Base-by-base conservation (phyloP, 1,140 invertebrate genomes). In the Drosophila grimshawi region DNA sequence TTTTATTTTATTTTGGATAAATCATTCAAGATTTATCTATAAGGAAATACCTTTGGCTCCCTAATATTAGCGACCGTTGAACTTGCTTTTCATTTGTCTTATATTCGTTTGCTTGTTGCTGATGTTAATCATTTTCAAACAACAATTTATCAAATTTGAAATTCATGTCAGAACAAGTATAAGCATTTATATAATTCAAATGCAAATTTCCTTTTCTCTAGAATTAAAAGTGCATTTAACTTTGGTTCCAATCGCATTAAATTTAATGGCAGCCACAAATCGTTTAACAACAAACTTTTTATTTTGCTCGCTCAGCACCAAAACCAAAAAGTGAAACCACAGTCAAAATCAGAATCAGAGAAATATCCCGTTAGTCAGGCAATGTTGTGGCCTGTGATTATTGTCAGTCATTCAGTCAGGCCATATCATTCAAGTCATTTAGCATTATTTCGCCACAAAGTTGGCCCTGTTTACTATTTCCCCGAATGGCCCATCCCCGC, bases 401-500 rank as follows among this genome's bases (percentile, higher is more conserved):
- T 52, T 72, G 63, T 53, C 55, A 66, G 70, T 43, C 67, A 49
- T 32, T 30, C 10, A 48, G 61, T 72, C 70, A 61, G 66, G 41
- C 67, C 55, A 70, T 59, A 48, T 64, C 45, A 64, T 64, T 75
- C 43, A 64, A 57, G 67, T 63, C 59, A 70, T 70, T 75, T 70
- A 70, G 41, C 60, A 75, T 75, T 52, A 70, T 70, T 75, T 75
- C 67, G 60, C 59, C 68, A 62, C 56, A 74, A 66, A 68, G 70
- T 74, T 57, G 29, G 56, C 32, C 39, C 29, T 11, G 19, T 61
- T 70, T 33, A 32, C 19, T 39, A 41, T 11, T 51, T 8, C 27
- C n/a, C 29, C 35, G 11, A 27, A 7, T 59, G 6, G 41, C 35
- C 7, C 41, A 3, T 1, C 6, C 30, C 29, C 7, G 4, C 19